Conservation (phyloP, 1,140 invertebrate species). For the Yoshiicerus persimilis region DNA sequence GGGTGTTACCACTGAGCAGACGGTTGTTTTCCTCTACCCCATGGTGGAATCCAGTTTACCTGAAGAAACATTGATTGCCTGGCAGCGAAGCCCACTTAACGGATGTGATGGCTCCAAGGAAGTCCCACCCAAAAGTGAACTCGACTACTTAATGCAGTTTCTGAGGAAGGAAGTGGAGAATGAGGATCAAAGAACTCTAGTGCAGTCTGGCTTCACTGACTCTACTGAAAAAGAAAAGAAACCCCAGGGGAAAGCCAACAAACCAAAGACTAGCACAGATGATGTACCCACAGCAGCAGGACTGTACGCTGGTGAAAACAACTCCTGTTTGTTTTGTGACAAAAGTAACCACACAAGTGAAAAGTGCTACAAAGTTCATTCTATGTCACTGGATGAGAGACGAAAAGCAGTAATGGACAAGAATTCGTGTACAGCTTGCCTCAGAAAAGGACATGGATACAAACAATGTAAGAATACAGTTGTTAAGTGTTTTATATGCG, state of each 20-base stretch:
- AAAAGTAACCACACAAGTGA: background rate
- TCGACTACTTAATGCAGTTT: constrained; percentile 48
- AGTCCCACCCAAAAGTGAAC: background rate
- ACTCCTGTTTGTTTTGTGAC: constrained; percentile 8
- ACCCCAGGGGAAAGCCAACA: background rate
- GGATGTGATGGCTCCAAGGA: background rate
- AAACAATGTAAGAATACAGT: background rate
- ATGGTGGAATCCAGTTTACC: constrained; percentile 50
- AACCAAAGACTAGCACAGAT: background rate
- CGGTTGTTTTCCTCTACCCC: background rate
- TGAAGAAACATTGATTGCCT: constrained; percentile 49
- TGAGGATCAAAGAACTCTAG: constrained; percentile 48
- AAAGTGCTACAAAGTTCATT: background rate
- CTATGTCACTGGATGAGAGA: background rate
- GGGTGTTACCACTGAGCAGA: background rate
- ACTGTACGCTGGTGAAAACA: background rate
- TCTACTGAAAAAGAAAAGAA: background rate
- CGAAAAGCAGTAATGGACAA: background rate
- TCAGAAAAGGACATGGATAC: background rate
- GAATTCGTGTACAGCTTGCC: background rate
- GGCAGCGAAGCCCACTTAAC: constrained; percentile 37
- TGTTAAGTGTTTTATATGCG: background rate
- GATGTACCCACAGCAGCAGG: constrained; percentile 14
- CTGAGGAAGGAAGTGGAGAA: constrained; percentile 48
- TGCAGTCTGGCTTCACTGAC: background rate